These are phyloP conservation scores for Phoxinus phoxinus DNA, from an alignment of 2,113 vertebrate species.

Conservation along the genomic window DNA sequence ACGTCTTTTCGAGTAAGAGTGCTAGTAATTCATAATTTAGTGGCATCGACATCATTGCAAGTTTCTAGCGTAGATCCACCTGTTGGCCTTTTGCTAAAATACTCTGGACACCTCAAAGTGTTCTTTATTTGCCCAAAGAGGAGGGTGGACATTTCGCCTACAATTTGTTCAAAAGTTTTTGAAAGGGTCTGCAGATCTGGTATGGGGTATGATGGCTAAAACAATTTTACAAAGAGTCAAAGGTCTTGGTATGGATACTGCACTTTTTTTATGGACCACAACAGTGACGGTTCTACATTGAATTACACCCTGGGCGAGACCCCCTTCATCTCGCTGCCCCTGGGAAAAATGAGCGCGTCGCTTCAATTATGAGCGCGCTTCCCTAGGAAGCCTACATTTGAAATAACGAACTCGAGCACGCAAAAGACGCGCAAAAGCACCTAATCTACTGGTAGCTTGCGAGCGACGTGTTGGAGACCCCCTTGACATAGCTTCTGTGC, in stretches of 20 bases:
- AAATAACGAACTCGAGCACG: no score
- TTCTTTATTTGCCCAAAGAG: not conserved
- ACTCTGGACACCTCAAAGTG: not conserved
- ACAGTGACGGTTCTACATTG: no score
- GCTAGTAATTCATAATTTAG: not conserved
- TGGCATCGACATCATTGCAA: not conserved
- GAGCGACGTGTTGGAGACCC: no score
- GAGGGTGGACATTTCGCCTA: not conserved
- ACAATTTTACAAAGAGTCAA: not conserved
- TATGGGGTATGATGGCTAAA: not conserved
- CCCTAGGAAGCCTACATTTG: no score
- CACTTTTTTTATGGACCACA: not conserved
- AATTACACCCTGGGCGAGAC: no score
- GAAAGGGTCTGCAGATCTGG: not conserved
- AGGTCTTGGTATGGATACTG: not conserved
- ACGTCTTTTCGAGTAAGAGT: slow-evolving; percentile 1
- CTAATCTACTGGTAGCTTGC: no score
- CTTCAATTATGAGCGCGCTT: no score
- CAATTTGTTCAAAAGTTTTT: not conserved
- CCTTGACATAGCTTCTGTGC: no score
- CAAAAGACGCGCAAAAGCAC: no score
- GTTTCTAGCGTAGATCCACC: not conserved
- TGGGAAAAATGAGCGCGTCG: no score
- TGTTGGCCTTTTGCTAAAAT: not conserved
- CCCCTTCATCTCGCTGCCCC: no score